These are phyloP conservation scores for Poecile montanus DNA, from an alignment of 2,797 vertebrate species.

Conservation along the genomic window DNA sequence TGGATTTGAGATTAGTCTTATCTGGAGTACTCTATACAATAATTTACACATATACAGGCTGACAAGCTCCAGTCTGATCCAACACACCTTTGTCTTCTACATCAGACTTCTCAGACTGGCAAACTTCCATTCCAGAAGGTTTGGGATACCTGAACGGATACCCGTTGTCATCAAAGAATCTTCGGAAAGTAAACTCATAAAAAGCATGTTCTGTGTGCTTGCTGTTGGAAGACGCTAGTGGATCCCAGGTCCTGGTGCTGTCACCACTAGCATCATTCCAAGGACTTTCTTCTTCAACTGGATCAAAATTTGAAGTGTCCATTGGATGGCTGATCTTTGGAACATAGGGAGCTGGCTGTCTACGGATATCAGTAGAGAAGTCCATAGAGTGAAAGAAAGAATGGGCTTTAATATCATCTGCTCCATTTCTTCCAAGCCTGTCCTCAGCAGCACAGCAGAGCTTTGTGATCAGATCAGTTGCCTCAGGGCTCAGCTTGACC, in stretches of 20 bases:
- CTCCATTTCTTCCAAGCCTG: conserved; percentile 90
- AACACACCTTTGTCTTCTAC: conserved; percentile 75
- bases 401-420: conserved; percentile 94
- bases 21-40: conserved; percentile 12
- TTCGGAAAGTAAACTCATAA: conserved; percentile 97
- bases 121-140: conserved; percentile 79
- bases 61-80: conserved; percentile 88
- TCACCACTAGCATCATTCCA: conserved; percentile 89
- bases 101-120: conserved; percentile 69
- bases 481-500: conserved; percentile 91
- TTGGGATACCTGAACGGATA: conserved; percentile 96
- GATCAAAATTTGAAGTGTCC: conserved; percentile 99
- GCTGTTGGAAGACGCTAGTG: conserved; percentile 82
- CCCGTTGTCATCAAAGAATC: conserved; percentile 97
- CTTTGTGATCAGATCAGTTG: conserved; percentile 91
- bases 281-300: conserved; percentile 92
- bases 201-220: conserved; percentile 98
- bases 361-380: conserved; percentile 92
- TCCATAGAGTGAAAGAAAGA: conserved; percentile 90
- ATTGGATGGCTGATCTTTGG: conserved; percentile 97
- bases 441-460: conserved; percentile 94
- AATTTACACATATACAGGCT: conserved; percentile 94
- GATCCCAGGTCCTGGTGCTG: conserved; percentile 88
- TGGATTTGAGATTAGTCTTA: conserved; percentile 9
- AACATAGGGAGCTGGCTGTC: conserved; percentile 92